Conservation (phyloP, 2,797 vertebrate species). For the Centroberyx gerrardi region DNA sequence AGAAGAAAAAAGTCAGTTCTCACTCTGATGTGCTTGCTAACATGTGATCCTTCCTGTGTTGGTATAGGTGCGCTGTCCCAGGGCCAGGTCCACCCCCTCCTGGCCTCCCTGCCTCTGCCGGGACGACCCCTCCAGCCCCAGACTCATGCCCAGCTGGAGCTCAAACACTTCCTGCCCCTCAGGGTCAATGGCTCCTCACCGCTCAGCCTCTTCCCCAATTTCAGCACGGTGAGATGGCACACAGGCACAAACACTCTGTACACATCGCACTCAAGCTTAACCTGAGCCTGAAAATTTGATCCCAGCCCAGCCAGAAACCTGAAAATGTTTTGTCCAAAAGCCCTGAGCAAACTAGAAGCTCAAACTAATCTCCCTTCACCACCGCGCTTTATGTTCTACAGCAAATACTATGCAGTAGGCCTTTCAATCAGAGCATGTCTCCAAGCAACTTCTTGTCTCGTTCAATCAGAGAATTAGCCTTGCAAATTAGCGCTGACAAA, state of each 20-base stretch:
- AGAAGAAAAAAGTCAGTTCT: background rate
- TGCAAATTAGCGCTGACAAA: too few relatives aligned
- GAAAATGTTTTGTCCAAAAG: background rate
- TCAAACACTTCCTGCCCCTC: conserved; percentile 95
- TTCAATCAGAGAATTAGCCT: too few relatives aligned
- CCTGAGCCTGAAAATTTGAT: background rate
- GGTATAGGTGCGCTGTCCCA: conserved; percentile 82
- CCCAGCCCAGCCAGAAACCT: background rate
- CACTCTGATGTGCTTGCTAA: background rate
- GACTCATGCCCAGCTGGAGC: conserved; percentile 86
- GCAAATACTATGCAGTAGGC: too few relatives aligned
- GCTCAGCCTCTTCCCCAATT: conserved; percentile 96
- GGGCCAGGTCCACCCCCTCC: conserved; percentile 89
- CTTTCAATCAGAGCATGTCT: too few relatives aligned
- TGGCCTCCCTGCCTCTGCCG: conserved; percentile 90
- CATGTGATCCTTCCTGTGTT: background rate
- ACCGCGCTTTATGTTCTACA: too few relatives aligned
- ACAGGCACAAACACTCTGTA: background rate
- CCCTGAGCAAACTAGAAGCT: background rate
- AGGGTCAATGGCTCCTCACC: conserved; percentile 92
- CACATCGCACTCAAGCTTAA: background rate
- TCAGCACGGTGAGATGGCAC: conserved; percentile 90
- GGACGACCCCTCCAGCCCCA: conserved; percentile 89
- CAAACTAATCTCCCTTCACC: background rate
- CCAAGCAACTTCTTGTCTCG: too few relatives aligned